Percentiles rank a stretch among this genome's conserved stretches.
These are phyloP conservation scores for Mustela nigripes DNA, from an alignment of 2,113 vertebrate genomes.

Conservation along the genomic window DNA sequence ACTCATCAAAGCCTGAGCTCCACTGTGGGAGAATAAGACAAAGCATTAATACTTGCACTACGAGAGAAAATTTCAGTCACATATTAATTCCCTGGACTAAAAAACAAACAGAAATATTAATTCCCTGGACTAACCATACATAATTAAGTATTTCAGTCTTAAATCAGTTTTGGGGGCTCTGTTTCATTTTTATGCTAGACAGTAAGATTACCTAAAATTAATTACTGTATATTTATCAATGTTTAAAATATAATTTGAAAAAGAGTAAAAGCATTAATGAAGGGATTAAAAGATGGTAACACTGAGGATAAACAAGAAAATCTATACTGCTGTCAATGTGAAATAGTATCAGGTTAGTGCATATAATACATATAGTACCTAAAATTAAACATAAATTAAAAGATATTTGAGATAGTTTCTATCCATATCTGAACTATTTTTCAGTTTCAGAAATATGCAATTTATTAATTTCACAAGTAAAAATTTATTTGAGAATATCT, in stretches of 20 bases:
- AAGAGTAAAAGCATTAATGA: background rate
- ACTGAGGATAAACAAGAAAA: background rate
- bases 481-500: background rate
- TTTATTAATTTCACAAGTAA: conserved; percentile 52
- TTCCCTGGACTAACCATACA: background rate
- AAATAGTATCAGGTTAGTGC: background rate
- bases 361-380: background rate
- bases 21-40: conserved; percentile 90
- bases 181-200: conserved; percentile 6
- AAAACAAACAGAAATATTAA: background rate
- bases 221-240: background rate
- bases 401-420: background rate
- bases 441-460: background rate
- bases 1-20: conserved; percentile 96
- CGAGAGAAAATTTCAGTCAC: background rate
- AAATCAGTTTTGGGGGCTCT: background rate
- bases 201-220: background rate
- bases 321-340: background rate
- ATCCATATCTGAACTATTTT: background rate
- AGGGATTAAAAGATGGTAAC: background rate
- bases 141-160: conserved; percentile 3
- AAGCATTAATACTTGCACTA: conserved; percentile 78
- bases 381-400: background rate
- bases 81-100: background rate
- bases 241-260: background rate